Base-by-base conservation (phyloP, 2,797 vertebrate genomes). In the Pogonophryne albipinna region DNA sequence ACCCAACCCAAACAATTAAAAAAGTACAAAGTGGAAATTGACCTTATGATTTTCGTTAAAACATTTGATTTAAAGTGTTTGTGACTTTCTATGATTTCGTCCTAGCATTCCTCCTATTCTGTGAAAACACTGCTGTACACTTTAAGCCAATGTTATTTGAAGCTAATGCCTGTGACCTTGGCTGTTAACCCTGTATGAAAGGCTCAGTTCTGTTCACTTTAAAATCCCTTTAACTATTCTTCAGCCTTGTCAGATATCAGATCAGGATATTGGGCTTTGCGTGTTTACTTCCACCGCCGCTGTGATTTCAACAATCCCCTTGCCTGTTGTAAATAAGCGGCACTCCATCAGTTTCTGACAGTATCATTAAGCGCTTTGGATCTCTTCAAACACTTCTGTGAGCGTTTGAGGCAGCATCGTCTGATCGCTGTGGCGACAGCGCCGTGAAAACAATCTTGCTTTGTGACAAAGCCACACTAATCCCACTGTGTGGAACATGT, bases 401-500 rank as follows among this genome's bases (percentile, higher is more conserved):
- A 66, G 19, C 44, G 63, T 87, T 82, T 71, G 73, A 83, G 69
- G 76, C 79, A 46, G 66, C 71, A 60, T 55, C 4, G 78, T 84
- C 72, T 79, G 83, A 87, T 87, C 66, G 74, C 87, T 31, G 82
- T 80, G 86, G 86, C 70, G 82, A 92, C 80, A 73, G 80, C 85
- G 41, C 78, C 58, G 2, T 23, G 75, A 89, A 93, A 91, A 95
- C 94, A 95, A 94, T 93, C 86, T 85, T 55, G 81, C 93, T 92
- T 95, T 95, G 94, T 95, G 85, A 85, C 81, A 83, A 85, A 87
- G 84, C 82, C 87, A 94, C 93, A 94, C 88, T 94, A 86, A 94
- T 93, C 91, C 88, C 87, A 92, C 92, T 94, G 94, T 93, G 91
- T 85, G 82, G 91, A 90, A 90, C 94, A 94, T 93, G 91, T 94